Percentiles rank a stretch among this genome's conserved stretches.
phyloP scores from a whole-genome alignment of 2,113 vertebrate genomes.

The human region DNA sequence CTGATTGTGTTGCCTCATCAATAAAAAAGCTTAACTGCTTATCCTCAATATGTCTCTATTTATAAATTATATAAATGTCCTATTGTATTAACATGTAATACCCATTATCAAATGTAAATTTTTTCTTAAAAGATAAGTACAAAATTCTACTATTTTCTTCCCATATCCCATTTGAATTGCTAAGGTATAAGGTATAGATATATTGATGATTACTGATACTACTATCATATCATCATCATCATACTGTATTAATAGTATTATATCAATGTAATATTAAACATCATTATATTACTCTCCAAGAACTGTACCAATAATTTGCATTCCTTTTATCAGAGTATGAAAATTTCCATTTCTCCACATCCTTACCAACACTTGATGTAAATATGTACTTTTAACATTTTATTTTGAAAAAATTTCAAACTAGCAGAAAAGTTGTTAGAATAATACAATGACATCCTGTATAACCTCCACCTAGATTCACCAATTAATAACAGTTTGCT shows the following conservation, averaged over 20 bases:
- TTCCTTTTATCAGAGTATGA: not conserved
- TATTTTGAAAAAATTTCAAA: not conserved
- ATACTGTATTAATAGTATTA: not conserved
- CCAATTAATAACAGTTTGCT: not conserved
- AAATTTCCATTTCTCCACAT: not conserved
- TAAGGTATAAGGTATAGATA: not conserved
- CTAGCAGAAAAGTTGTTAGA: not conserved
- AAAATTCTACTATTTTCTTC: not conserved
- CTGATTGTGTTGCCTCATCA: not conserved
- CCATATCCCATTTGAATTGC: not conserved
- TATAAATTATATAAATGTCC: not conserved
- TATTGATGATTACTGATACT: not conserved
- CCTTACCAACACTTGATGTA: not conserved
- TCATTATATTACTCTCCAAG: not conserved
- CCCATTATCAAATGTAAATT: not conserved
- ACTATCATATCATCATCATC: not conserved
- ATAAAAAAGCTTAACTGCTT: not conserved
- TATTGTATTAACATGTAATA: not conserved
- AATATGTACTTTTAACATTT: not conserved
- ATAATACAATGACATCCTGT: not conserved
- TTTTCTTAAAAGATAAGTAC: constrained; percentile 33
- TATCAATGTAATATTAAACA: not conserved
- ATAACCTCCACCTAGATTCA: not conserved
- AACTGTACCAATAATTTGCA: not conserved
- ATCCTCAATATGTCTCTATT: not conserved